Base-by-base conservation (phyloP, 2,113 vertebrate genomes). In the Aleadryas rufinucha region DNA sequence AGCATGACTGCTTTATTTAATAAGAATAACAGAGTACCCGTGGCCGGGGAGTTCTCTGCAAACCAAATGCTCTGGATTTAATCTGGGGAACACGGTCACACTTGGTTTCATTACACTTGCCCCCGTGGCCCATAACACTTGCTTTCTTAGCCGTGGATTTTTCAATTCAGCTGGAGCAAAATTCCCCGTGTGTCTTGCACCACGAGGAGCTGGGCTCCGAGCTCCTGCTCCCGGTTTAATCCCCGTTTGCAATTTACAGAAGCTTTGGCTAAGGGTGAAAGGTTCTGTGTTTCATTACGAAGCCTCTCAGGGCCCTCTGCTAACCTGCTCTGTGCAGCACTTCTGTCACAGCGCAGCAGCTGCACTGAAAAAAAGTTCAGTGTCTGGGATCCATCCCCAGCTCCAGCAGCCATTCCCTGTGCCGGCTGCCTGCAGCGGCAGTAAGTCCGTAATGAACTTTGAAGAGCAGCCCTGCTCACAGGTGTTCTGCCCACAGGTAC, bases 191-290 rank as follows among this genome's bases (percentile, higher is more conserved):
- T 16, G 52, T 19, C 78, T 49, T 22, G 53, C 60, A 64, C 41
- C 66, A 37, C 1, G 14, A 90, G 78, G 56, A 93, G 8, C 21
- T 19, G 57, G 44, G 79, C 95, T 87, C 84, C 41, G 42, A 76
- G 91, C 57, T 41, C 84, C 63, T 41, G 37, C 83, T 76, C 49
- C 66, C 24, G 9, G 82, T 96, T 96, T 94, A 95, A 97, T 94
- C 90, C 84, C 49, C 4, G 35, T 59, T 82, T 95, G 85, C 45
- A 93, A 92, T 95, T 94, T 87, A 52, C 94, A 85, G 94, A 42
- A 85, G 96, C 95, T 97, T 95, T 89, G 95, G 92, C 94, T 53
- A 3, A 89, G 80, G 93, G 92, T 79, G 78, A 91, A 93, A 83
- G 92, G 91, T 86, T 88, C 86, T 93, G 75, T 61, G 65, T 95